These are phyloP conservation scores for Delphinus delphis DNA, from an alignment of 2,113 vertebrate species.

Conservation along the genomic window DNA sequence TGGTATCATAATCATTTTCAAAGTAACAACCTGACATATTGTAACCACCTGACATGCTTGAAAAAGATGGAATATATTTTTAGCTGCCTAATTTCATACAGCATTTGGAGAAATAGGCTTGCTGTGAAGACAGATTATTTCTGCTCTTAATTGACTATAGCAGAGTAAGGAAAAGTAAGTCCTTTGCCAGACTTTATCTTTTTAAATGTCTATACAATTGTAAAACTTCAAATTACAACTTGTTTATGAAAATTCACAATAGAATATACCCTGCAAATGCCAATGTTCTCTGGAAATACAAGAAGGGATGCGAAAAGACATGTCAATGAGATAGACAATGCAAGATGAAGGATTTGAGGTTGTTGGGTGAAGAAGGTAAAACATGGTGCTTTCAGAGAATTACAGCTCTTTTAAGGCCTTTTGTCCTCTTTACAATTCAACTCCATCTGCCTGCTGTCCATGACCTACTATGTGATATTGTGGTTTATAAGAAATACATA, in stretches of 20 bases:
- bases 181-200: not conserved
- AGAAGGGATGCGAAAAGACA: not conserved
- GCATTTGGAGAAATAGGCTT: slow-evolving; percentile 67
- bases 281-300: not conserved
- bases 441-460: not conserved
- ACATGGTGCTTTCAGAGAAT: not conserved
- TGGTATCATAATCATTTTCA: slow-evolving; percentile 67
- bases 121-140: slow-evolving; percentile 45
- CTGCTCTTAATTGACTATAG: not conserved
- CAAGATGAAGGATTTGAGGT: not conserved
- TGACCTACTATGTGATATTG: not conserved
- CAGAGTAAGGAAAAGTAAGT: slow-evolving; percentile 16
- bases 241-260: slow-evolving; percentile 28
- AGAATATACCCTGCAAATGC: not conserved
- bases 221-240: slow-evolving; percentile 34
- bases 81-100: slow-evolving; percentile 67
- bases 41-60: slow-evolving; percentile 71
- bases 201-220: not conserved
- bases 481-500: not conserved
- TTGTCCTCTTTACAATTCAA: not conserved
- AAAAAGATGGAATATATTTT: slow-evolving; percentile 71
- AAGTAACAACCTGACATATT: slow-evolving; percentile 72
- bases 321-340: not conserved
- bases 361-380: not conserved
- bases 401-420: not conserved